Evolutionary conservation across 2,888 invertebrate genomes (phyloP).

Genomic region (Netelia melanura): DNA sequence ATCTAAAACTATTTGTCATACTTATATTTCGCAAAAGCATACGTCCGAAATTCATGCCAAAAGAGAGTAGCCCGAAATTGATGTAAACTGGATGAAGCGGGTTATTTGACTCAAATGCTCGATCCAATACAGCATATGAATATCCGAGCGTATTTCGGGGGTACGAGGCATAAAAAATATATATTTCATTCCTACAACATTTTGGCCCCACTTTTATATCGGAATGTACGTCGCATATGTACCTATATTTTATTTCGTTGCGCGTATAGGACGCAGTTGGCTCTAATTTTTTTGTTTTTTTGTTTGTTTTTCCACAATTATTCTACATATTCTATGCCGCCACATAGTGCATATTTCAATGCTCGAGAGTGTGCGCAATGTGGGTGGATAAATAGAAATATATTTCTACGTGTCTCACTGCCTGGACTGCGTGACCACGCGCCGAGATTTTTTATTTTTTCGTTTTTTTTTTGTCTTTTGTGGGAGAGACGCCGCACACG

Average conservation of each 20-base stretch:
- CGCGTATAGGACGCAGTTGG: neutral
- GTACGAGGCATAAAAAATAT: neutral
- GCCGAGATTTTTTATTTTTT: constrained; percentile 2
- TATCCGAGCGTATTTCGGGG: neutral
- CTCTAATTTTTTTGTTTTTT: neutral
- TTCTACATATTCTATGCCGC: neutral
- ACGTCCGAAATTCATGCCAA: neutral
- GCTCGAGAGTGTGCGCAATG: constrained; percentile 1
- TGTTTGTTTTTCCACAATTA: neutral
- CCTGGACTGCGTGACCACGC: constrained; percentile 2
- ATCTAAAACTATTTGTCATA: too few relatives aligned
- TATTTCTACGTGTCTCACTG: constrained; percentile 2
- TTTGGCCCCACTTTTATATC: neutral
- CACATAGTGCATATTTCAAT: constrained; percentile 21
- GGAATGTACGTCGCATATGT: neutral
- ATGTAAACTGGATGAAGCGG: neutral
- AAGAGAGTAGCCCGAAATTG: neutral
- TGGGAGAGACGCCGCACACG: neutral
- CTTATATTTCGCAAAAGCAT: too few relatives aligned
- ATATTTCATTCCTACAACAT: neutral
- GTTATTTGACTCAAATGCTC: neutral
- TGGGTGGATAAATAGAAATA: neutral
- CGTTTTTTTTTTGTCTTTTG: constrained; percentile 25
- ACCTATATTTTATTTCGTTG: neutral
- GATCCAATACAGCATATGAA: neutral